A percentile compares a stretch with the other conserved stretches of the same genome.
phyloP scores from a whole-genome alignment of 1,140 invertebrate genomes.

The Microplitis mediator region DNA sequence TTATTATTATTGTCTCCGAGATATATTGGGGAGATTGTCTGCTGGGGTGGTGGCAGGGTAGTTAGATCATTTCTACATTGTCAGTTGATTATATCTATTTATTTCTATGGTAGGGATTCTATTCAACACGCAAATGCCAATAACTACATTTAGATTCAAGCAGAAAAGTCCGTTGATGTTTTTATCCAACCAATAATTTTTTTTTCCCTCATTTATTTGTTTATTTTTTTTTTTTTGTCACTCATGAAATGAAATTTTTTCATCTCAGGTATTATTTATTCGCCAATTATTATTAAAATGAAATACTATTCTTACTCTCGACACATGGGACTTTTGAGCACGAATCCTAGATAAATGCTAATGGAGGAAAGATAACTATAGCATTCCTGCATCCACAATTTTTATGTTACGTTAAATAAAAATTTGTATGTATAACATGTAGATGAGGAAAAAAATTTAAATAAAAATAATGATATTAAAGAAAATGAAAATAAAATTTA shows the following conservation, averaged over 20 bases:
- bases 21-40: neutral
- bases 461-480: no score
- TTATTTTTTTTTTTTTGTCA: neutral
- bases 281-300: neutral
- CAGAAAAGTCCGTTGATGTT: neutral
- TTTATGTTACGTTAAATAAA: neutral
- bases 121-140: no score
- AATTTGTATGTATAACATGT: neutral
- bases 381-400: neutral
- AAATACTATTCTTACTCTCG: neutral
- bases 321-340: constrained; percentile 7
- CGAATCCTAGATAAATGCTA: neutral
- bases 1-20: neutral
- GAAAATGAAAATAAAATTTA: neutral
- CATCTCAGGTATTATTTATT: neutral
- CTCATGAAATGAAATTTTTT: neutral
- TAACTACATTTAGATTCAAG: neutral
- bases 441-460: neutral
- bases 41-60: neutral
- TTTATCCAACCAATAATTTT: neutral
- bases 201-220: neutral
- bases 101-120: neutral
- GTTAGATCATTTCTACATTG: neutral
- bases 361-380: neutral
- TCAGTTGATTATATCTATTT: neutral